phyloP scores from a whole-genome alignment of 2,797 vertebrate genomes.

The Siniperca undulata region DNA sequence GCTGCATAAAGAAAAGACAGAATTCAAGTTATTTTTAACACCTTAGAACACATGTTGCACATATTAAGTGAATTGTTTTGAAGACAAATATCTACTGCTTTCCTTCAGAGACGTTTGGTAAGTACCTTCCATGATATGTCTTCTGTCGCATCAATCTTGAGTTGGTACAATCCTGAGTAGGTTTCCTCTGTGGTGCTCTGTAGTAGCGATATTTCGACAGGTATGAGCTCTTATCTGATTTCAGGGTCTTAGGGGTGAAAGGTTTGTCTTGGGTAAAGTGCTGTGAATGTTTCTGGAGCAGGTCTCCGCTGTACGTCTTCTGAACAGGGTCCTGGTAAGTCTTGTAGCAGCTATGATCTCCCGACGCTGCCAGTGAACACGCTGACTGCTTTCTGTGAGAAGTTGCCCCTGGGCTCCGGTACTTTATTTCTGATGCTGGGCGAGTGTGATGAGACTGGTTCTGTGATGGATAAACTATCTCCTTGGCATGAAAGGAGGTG shows the following conservation, averaged over 20 bases:
- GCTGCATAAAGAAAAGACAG: constrained; percentile 56
- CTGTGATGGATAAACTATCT: constrained; percentile 76
- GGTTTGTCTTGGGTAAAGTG: constrained; percentile 89
- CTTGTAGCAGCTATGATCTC: constrained; percentile 68
- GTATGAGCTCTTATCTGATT: constrained; percentile 89
- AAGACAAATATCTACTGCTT: neutral
- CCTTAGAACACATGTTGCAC: neutral
- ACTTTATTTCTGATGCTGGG: constrained; percentile 67
- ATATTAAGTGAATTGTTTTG: neutral
- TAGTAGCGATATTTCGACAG: constrained; percentile 93
- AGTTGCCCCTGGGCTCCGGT: constrained; percentile 35
- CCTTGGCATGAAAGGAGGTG: constrained; percentile 81
- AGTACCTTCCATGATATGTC: constrained; percentile 86
- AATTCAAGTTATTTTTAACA: constrained; percentile 8
- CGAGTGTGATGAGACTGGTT: constrained; percentile 34
- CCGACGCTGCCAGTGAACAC: constrained; percentile 48
- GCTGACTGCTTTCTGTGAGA: constrained; percentile 62
- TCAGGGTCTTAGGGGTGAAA: constrained; percentile 93
- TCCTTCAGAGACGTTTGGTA: neutral
- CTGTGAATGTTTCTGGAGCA: constrained; percentile 91
- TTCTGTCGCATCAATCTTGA: constrained; percentile 67
- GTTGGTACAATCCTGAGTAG: constrained; percentile 51
- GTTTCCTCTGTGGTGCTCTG: constrained; percentile 86
- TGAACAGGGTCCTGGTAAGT: constrained; percentile 83
- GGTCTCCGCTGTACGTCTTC: constrained; percentile 88